Base-by-base conservation (phyloP, 2,888 invertebrate genomes). In the Strigamia crassipes region DNA sequence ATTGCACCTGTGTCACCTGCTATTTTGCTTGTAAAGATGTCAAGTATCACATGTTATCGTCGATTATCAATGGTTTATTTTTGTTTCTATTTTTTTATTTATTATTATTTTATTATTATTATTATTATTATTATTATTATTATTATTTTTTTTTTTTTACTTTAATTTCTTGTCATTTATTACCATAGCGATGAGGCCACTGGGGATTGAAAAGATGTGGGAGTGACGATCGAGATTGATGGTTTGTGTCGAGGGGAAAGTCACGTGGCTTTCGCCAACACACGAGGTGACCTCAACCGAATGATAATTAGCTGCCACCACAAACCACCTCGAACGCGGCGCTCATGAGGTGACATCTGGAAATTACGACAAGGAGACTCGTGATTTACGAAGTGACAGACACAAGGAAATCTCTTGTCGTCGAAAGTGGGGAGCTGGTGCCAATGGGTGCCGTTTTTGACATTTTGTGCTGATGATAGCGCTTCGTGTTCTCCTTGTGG, bases 261-360 rank as follows among this genome's bases (percentile, higher is more conserved):
- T 73, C 73, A 73, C 27, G n/a, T 27, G 73, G 73, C 73, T 73
- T 73, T 73, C 73, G 73, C 73, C 73, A 73, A 31, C 73, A 66
- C 66, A 73, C 23, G 73, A 31, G 73, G 73, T 73, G 73, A 73
- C 73, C 73, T 73, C 73, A 73, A 73, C 73, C 73, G 73, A 73
- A 73, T 73, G 73, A 73, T 73, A 73, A 73, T 73, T 73, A 73
- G 73, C 73, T 73, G 73, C 73, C 73, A 73, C 73, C 73, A 73
- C 73, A 73, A 73, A 73, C 73, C 73, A 73, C 73, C 73, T 73
- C 73, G 31, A 73, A 73, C 73, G 73, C 23, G 73, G 13, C 73
- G 23, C 73, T 73, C 23, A 27, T 73, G 73, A 73, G 73, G 73
- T 73, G 73, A 73, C 73, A 73, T 73, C 73, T 73, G 73, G 73